Percentiles rank a stretch among this genome's conserved stretches.
These are phyloP conservation scores for Rotaria magnacalcarata DNA, from an alignment of 2,888 invertebrate species.

Conservation along the genomic window DNA sequence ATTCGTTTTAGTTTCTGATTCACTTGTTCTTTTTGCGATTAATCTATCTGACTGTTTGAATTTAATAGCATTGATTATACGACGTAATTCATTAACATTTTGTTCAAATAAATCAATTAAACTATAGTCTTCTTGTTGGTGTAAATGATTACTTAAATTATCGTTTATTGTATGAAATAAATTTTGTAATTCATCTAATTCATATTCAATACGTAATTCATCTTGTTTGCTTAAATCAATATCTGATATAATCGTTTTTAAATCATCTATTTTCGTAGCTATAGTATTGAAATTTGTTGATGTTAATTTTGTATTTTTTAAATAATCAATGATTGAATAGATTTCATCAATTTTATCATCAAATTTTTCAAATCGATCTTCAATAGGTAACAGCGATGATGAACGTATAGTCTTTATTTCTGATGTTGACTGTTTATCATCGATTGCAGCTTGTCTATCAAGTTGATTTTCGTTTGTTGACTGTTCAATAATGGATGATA, in stretches of 20 bases:
- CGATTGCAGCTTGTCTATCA: not conserved
- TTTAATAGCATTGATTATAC: conserved; percentile 16
- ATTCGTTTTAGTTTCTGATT: not conserved
- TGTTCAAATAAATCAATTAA: conserved; percentile 23
- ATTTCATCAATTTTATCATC: conserved; percentile 30
- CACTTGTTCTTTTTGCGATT: not conserved
- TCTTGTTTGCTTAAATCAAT: not conserved
- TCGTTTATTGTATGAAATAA: not conserved
- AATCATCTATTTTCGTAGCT: not conserved
- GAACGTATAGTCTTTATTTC: conserved; percentile 21
- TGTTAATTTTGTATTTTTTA: not conserved
- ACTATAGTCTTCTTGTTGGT: not conserved
- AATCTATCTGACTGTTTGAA: not conserved
- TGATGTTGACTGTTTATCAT: not conserved
- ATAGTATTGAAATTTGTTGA: not conserved
- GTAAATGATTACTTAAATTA: not conserved
- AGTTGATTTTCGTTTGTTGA: not conserved
- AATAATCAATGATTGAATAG: not conserved
- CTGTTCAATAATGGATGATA: not conserved
- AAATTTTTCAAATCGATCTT: conserved; percentile 22
- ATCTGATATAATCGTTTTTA: not conserved
- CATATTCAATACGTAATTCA: conserved; percentile 29
- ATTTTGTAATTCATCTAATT: conserved; percentile 31
- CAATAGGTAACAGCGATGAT: not conserved
- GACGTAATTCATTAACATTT: conserved; percentile 30